Base-by-base conservation (phyloP, 2,888 invertebrate genomes). In the Asteroscopus sphinx region DNA sequence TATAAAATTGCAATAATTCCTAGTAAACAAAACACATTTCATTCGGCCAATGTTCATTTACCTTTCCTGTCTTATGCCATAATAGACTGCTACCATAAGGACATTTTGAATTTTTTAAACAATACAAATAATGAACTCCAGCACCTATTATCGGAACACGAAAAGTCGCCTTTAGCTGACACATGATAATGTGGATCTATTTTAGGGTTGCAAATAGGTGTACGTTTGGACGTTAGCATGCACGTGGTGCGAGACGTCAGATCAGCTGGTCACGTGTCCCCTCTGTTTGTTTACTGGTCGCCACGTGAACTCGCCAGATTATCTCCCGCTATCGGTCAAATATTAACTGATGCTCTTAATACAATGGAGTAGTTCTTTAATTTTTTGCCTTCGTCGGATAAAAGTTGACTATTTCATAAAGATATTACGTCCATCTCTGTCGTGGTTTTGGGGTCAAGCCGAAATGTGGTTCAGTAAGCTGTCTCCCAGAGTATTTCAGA, bases 271-370 rank as follows among this genome's bases (percentile, higher is more conserved):
- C 86, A 87, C 85, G 84, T 88, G 85, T 73, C 67, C 67, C 73
- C 52, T 72, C 68, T 68, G 73, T 83, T 88, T 88, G 79, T 87
- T 85, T 82, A 83, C 81, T 68, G 73, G 37, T 66, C 58, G 80
- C 66, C 79, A 81, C 80, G 81, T 85, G 83, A 82, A 80, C 73
- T 75, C 53, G 49, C 48, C 63, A 57, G 77, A 82, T 85, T 76
- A 82, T 72, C 66, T 62, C 42, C 66, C 65, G 44, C 53, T 71
- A 65, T 71, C 74, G 59, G 63, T 73, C 54, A 55, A 55, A 65
- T 51, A 48, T 36, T 48, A 60, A 53, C 28, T 36, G 61, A 47
- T 44, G 12, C 6, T 21, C 21, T 21, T 28, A 33, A 44, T 54
- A 47, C 11, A 17, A 28, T 15, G 7, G 36, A 33, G 9, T 33